Evolutionary conservation across 2,113 vertebrate genomes (phyloP).

Genomic region (Miniopterus natalensis): DNA sequence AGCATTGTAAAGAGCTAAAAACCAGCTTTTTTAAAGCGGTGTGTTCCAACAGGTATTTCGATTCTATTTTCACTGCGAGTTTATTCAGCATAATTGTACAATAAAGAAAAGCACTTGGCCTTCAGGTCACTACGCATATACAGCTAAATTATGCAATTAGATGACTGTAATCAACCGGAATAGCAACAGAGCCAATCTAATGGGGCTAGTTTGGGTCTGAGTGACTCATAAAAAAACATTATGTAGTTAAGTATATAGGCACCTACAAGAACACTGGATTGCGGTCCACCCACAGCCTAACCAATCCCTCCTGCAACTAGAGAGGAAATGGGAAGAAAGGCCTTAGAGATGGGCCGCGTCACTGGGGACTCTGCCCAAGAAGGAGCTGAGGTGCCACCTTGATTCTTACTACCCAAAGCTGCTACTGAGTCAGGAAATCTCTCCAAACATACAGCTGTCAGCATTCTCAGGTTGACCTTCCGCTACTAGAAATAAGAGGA

Average conservation of each 20-base stretch:
- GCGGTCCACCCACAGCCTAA: constrained; percentile 1
- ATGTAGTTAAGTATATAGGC: constrained; percentile 61
- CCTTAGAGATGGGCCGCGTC: background rate
- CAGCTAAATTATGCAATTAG: constrained; percentile 78
- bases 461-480: background rate
- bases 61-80: constrained; percentile 65
- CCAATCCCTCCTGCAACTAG: constrained; percentile 29
- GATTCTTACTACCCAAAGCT: constrained; percentile 45
- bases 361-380: constrained; percentile 2
- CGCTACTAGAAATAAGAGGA: background rate
- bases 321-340: background rate
- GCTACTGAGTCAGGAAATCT: background rate
- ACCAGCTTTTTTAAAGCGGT: background rate
- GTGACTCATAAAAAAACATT: constrained; percentile 74
- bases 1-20: constrained; percentile 32
- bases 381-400: background rate
- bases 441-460: background rate
- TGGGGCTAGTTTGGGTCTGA: constrained; percentile 61
- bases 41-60: constrained; percentile 71
- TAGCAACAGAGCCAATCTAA: constrained; percentile 67
- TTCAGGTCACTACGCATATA: constrained; percentile 67
- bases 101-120: constrained; percentile 76
- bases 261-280: constrained; percentile 45
- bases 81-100: constrained; percentile 72
- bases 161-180: constrained; percentile 77